These are phyloP conservation scores for Aleiodes alternator DNA, from an alignment of 2,888 invertebrate genomes.

Conservation along the genomic window DNA sequence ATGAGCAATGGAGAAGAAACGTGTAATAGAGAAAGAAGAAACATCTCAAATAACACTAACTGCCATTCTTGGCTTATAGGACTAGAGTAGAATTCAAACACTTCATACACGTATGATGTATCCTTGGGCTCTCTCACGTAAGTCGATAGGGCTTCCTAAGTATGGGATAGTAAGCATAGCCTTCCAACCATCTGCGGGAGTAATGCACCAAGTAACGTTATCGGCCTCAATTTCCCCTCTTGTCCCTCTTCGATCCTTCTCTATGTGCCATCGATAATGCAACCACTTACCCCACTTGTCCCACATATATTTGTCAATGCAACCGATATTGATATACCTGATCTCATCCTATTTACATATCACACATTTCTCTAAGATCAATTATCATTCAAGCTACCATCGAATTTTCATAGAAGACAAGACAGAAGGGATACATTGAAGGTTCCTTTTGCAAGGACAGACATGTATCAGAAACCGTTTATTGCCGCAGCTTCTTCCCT, in stretches of 20 bases:
- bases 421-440: too few relatives aligned
- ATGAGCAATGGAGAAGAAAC: conserved; percentile 6
- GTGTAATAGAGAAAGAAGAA: conserved; percentile 7
- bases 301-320: background rate
- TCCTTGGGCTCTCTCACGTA: background rate
- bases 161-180: conserved; percentile 19
- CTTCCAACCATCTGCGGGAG: conserved; percentile 29
- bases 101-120: background rate
- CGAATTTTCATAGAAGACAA: too few relatives aligned
- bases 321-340: conserved; percentile 13
- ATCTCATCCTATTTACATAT: background rate
- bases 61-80: background rate
- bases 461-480: too few relatives aligned
- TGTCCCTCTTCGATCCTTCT: background rate
- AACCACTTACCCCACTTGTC: background rate
- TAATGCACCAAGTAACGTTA: conserved; percentile 27
- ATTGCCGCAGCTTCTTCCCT: too few relatives aligned
- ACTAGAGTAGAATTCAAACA: background rate
- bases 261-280: conserved; percentile 17
- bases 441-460: too few relatives aligned
- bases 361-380: too few relatives aligned
- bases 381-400: too few relatives aligned
- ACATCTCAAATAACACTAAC: conserved; percentile 2
- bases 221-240: conserved; percentile 23
- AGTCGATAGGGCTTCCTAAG: conserved; percentile 24